Evolutionary conservation across 2,113 vertebrate species (phyloP).

Genomic region (Macaca fascicularis): T2T-MFA8v1.1 NC_088395.1:5364501-5365000

Average conservation of each 20-base stretch:
- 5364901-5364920: neutral
- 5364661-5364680: neutral
- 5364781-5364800: neutral
- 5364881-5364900: neutral
- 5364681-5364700: neutral
- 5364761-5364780: neutral
- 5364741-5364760: neutral
- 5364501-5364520: too few relatives aligned
- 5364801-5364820: neutral
- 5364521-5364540: too few relatives aligned
- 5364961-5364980: neutral
- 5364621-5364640: neutral
- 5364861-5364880: neutral
- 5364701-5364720: neutral
- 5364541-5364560: neutral
- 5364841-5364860: neutral
- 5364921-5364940: neutral
- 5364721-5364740: neutral
- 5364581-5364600: neutral
- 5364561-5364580: neutral
- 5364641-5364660: neutral
- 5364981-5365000: neutral
- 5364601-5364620: neutral
- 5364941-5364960: neutral
- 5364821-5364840: neutral